Evolutionary conservation across 2,888 invertebrate genomes (phyloP), one percentile per base, ranked within the genome.

Genomic region (Sesia bembeciformis): DNA sequence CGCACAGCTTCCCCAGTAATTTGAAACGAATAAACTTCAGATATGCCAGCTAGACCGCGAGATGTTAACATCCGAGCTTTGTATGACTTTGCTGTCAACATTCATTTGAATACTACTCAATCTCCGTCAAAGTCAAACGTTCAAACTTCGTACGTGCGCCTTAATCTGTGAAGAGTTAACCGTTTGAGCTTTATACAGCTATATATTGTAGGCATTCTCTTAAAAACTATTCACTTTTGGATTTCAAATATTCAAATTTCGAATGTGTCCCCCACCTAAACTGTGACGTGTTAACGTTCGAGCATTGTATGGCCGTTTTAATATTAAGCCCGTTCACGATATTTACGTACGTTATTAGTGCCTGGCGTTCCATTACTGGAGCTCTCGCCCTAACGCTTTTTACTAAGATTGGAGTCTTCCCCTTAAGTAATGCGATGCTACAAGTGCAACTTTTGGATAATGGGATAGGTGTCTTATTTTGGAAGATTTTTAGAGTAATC

Each of bases 241-340:
- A 23, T 23, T 23, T 23, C 23, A 23, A 23, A 23, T 23, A 23
- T 23, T 23, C 23, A 23, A 23, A 23, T 5, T 50, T 50, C 5
- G 50, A 50, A 50, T 50, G 50, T 50, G 6, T 38, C 38, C 46
- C 8, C 8, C 4, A 23, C 46, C 51, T 57, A 53, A 55, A 55
- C 57, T 53, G 51, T 57, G 56, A 58, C 53, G 58, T 58, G 56
- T 57, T 60, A 60, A 56, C 52, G 52, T 49, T 57, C 54, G 41
- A 52, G 54, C 53, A 53, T 55, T 64, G 63, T 63, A 72, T 70
- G 70, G 64, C 67, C 66, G 69, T 78, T 80, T 78, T 80, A 81
- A 78, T 84, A 82, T 82, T 78, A 77, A 79, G 70, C 69, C 66
- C 60, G 72, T 72, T 71, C 66, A 63, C 65, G 62, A 76, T 84